Percentiles rank a stretch among this genome's conserved stretches.
phyloP scores from a whole-genome alignment of 2,113 vertebrate genomes.

The Tursiops truncatus region DNA sequence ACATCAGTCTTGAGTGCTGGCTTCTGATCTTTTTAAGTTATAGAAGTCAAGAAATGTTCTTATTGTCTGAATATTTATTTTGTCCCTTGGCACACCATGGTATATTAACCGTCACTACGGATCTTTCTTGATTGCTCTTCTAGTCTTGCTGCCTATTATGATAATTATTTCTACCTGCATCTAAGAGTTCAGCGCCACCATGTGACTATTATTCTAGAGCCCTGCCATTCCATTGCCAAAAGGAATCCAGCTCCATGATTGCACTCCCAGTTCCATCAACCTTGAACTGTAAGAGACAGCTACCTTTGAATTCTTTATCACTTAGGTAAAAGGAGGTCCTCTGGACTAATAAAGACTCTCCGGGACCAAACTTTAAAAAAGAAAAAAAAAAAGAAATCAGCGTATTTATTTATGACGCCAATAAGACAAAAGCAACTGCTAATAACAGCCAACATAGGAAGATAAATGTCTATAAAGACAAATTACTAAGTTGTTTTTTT shows the following conservation, averaged over 20 bases:
- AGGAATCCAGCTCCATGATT: not conserved
- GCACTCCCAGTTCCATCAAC: not conserved
- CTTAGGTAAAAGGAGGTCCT: not conserved
- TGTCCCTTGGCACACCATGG: not conserved
- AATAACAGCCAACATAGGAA: not conserved
- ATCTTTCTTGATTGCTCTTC: not conserved
- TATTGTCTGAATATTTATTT: not conserved
- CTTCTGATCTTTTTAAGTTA: not conserved
- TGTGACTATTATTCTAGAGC: not conserved
- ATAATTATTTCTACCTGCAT: not conserved
- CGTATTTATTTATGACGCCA: not conserved
- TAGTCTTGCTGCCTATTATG: not conserved
- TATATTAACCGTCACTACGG: not conserved
- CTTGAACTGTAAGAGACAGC: not conserved
- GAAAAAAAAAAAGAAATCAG: no score
- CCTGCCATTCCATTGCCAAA: not conserved
- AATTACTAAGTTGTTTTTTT: not conserved
- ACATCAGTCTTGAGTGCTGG: not conserved
- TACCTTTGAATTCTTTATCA: not conserved
- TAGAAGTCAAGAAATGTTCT: not conserved
- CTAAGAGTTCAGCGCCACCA: not conserved
- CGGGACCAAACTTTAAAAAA: not conserved
- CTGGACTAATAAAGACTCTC: not conserved
- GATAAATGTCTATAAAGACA: not conserved
- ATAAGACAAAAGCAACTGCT: not conserved